Conservation (phyloP, 2,888 invertebrate genomes). For the Arctia plantaginis region DNA sequence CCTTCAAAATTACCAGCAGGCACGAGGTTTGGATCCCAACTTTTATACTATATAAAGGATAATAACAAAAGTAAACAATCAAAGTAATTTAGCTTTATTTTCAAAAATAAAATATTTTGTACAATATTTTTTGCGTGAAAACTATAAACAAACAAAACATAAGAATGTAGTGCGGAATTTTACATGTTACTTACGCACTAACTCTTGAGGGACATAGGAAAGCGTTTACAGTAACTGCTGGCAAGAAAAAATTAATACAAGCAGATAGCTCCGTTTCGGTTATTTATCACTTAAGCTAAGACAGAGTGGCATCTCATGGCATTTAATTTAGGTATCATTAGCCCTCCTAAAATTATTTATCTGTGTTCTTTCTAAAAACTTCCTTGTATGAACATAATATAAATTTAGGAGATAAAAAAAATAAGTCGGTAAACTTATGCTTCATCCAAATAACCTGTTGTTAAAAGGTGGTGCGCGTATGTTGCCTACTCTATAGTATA, state of each 20-base stretch:
- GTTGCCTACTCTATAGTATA: not conserved
- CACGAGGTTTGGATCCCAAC: too few species aligned
- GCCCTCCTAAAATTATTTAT: not conserved
- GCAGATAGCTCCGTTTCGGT: not conserved
- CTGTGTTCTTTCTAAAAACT: not conserved
- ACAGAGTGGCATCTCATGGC: not conserved
- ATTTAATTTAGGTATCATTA: not conserved
- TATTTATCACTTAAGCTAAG: not conserved
- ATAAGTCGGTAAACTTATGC: too few species aligned
- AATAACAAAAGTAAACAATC: constrained; percentile 2
- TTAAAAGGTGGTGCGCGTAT: not conserved
- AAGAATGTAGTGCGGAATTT: constrained; percentile 46
- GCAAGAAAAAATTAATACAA: not conserved
- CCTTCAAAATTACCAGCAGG: too few species aligned
- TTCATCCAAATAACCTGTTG: not conserved
- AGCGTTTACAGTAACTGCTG: constrained; percentile 25
- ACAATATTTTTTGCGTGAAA: constrained; percentile 62
- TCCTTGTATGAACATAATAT: too few species aligned
- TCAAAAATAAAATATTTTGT: constrained; percentile 79
- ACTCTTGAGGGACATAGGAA: constrained; percentile 11
- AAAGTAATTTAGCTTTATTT: constrained; percentile 74
- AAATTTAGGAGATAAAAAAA: too few species aligned
- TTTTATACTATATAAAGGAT: not conserved
- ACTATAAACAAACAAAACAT: constrained; percentile 42
- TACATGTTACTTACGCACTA: constrained; percentile 24